Base-by-base conservation (phyloP, 92 coral and sea anemone genomes). In the Pocillopora meandrina region DNA sequence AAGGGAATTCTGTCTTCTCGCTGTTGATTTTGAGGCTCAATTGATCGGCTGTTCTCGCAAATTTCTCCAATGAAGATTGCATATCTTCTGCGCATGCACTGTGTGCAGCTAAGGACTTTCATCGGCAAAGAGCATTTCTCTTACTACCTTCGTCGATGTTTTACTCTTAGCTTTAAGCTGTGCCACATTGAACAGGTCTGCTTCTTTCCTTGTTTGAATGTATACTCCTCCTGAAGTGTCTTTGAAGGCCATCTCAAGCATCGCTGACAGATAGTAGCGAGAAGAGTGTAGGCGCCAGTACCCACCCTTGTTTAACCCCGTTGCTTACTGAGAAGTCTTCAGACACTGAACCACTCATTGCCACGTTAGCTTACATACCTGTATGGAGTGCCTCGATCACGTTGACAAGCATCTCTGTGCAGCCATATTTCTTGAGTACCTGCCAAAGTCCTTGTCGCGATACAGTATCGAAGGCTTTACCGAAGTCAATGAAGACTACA, bases 141-240 rank as follows among this genome's bases (percentile, higher is more conserved):
- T 70, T 16, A 86, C 42, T 21, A 64, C 8, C 71, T 66, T 68
- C 21, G 49, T 55, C 52, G 68, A 42, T 42, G 49, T 42, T 42
- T 42, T 42, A 42, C 49, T 7, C 49, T 42, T 42, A 7, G 3
- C 7, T 67, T 66, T 83, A 14, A 83, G 75, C 76, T 57, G 79
- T 23, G 79, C 12, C 69, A 76, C 84, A n/a, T 83, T 88, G 65
- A 83, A 83, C 78, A 83, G 60, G 84, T 88, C 77, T 64, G 84
- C 84, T 12, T 83, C 49, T 42, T 42, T 0, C 49, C 49, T 42
- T 42, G 7, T 42, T 42, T 42, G 49, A 42, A 42, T 42, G 63
- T 17, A 9, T 9, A 36, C 80, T 20, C 90, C 81, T 59, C 61
- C 74, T 26, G 58, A 10, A 12, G 71, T 58, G 57, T 78, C 76